Base-by-base conservation (phyloP, 2,113 vertebrate genomes). In the Eidolon helvum region DNA sequence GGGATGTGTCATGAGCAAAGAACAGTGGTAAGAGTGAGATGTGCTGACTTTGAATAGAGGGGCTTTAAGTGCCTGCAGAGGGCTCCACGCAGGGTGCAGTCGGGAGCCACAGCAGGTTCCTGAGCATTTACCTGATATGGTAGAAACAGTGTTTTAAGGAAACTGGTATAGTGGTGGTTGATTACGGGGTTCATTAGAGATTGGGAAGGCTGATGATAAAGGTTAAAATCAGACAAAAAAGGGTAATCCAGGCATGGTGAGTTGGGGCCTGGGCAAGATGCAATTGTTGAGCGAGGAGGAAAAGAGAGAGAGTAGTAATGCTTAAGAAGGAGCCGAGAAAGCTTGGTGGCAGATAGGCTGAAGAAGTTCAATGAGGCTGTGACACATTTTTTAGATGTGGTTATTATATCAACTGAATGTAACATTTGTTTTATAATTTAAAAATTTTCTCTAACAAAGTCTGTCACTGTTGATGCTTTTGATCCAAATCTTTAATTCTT, bases 121-220 rank as follows among this genome's bases (percentile, higher is more conserved):
- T 6, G 26, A 55, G 24, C 5, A 7, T 6, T 19, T 7, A 2
- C 55, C 45, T 2, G 12, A 24, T 10, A 2, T 1, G 6, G 35
- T 40, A 9, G n/a, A 33, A 63, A 38, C 5, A 1, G 68, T n/a
- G 6, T 53, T 35, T 38, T 11, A 10, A 40, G n/a, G 35, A 68
- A 63, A 28, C 40, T 18, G 26, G 30, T 69, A 2, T 33, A 12
- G 1, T 10, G 8, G 18, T 53, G 45, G 79, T 35, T 48, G 40
- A 11, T 8, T 38, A 12, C 1, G 2, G 72, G 35, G 24, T 40
- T 63, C 14, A 33, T 26, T 66, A 26, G 21, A 28, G 6, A 22
- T 28, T 35, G 3, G 30, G 63, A 69, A 65, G 26, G 12, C 72
- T 38, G 38, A 6, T 3, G 6, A 38, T 59, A 59, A 30, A 33